Evolutionary conservation across 2,888 invertebrate species (phyloP).

Genomic region (Xestia c-nigrum): DNA sequence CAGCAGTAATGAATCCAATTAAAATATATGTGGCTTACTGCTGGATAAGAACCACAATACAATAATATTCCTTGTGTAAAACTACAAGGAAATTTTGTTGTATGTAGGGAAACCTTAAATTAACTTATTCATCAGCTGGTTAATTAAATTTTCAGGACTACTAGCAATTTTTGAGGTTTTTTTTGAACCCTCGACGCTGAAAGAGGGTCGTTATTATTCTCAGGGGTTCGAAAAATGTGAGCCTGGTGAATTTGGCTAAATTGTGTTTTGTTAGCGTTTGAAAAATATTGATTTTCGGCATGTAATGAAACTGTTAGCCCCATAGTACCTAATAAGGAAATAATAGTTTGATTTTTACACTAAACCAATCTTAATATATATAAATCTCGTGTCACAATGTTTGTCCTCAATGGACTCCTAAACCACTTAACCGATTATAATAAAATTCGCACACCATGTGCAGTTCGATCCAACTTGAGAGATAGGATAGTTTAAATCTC

Average conservation of each 20-base stretch:
- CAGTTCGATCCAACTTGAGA: too few species aligned
- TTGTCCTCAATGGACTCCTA: too few species aligned
- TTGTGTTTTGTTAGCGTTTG: not conserved
- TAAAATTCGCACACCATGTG: too few species aligned
- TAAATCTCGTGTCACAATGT: too few species aligned
- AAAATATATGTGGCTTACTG: conserved; percentile 49
- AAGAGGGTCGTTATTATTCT: conserved; percentile 29
- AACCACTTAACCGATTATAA: too few species aligned
- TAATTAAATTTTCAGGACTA: conserved; percentile 1
- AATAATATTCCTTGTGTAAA: conserved; percentile 22
- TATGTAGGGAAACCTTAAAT: conserved; percentile 5
- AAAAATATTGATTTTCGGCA: conserved; percentile 10
- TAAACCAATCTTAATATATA: too few species aligned
- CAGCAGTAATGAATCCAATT: conserved; percentile 51
- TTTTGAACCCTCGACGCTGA: not conserved
- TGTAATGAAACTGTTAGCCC: not conserved
- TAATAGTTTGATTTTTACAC: not conserved
- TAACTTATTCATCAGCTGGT: conserved; percentile 27
- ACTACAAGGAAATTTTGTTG: conserved; percentile 35
- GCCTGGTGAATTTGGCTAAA: not conserved
- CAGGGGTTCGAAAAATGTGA: conserved; percentile 20
- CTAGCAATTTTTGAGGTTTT: not conserved
- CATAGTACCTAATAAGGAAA: too few species aligned
- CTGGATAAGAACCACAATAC: conserved; percentile 39
- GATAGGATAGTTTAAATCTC: too few species aligned